A percentile compares a stretch with the other conserved stretches of the same genome.
These are phyloP conservation scores for Ectropis grisescens DNA, from an alignment of 1,140 invertebrate genomes.

Conservation along the genomic window DNA sequence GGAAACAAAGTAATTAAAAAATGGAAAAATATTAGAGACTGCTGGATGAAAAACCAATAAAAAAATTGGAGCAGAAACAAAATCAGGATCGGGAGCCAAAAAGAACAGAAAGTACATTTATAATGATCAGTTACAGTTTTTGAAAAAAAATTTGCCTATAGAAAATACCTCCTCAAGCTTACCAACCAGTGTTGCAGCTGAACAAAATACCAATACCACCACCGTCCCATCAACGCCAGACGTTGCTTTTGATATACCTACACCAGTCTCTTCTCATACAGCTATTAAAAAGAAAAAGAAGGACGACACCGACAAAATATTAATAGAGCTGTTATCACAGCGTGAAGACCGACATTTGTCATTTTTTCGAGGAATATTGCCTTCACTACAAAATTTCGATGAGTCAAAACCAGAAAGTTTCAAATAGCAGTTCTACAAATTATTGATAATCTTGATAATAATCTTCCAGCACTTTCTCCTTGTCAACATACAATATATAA, in stretches of 20 bases:
- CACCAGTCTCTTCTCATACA: not conserved
- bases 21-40: slow-evolving; percentile 5
- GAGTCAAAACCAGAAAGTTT: slow-evolving; percentile 4
- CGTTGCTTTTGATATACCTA: slow-evolving; percentile 3
- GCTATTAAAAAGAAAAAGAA: slow-evolving; percentile 3
- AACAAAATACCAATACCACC: slow-evolving; percentile 3
- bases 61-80: slow-evolving; percentile 2
- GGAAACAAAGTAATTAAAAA: slow-evolving; percentile 1
- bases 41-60: slow-evolving; percentile 2
- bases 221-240: slow-evolving; percentile 2
- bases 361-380: slow-evolving; percentile 8
- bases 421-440: slow-evolving; percentile 7
- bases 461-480: slow-evolving; percentile 4
- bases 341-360: slow-evolving; percentile 6
- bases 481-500: slow-evolving; percentile 2
- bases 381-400: slow-evolving; percentile 8
- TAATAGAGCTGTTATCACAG: slow-evolving; percentile 6
- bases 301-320: slow-evolving; percentile 3
- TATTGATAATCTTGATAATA: slow-evolving; percentile 10
- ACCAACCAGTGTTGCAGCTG: slow-evolving; percentile 3
- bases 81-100: slow-evolving; percentile 4
- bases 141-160: slow-evolving; percentile 5
- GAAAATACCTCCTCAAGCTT: slow-evolving; percentile 4
- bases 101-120: slow-evolving; percentile 3
- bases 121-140: slow-evolving; percentile 5